Evolutionary conservation across 2,888 invertebrate species (phyloP).

Genomic region (Oeneis ivallda): DNA sequence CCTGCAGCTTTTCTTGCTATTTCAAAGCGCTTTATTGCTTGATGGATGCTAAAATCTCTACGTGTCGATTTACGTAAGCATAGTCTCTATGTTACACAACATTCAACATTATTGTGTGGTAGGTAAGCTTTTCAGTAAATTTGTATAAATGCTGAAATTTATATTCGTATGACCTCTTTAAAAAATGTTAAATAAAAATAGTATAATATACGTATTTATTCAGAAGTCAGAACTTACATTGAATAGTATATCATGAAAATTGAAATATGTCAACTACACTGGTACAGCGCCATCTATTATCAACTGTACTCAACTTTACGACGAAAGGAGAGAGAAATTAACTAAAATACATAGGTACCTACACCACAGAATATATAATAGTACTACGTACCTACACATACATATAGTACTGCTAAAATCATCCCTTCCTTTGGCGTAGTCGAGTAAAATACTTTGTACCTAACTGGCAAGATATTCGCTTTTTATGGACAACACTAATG

Average conservation of each 20-base stretch:
- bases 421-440: too few relatives aligned
- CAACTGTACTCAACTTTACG: not conserved
- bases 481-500: too few relatives aligned
- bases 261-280: not conserved
- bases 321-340: not conserved
- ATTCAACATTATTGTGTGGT: not conserved
- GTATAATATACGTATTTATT: not conserved
- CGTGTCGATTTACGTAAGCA: conserved; percentile 15
- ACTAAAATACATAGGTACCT: too few relatives aligned
- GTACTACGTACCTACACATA: too few relatives aligned
- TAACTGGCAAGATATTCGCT: too few relatives aligned
- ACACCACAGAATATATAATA: too few relatives aligned
- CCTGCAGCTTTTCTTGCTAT: not conserved
- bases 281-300: conserved; percentile 3
- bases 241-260: too few relatives aligned
- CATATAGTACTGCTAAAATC: too few relatives aligned
- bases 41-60: not conserved
- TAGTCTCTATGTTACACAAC: not conserved
- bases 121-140: not conserved
- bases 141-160: too few relatives aligned
- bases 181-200: not conserved
- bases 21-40: conserved; percentile 14
- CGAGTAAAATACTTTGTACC: too few relatives aligned
- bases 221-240: not conserved
- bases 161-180: too few relatives aligned